Conservation (phyloP, 2,797 vertebrate genomes). For the Thripadectes ignobilis region DNA sequence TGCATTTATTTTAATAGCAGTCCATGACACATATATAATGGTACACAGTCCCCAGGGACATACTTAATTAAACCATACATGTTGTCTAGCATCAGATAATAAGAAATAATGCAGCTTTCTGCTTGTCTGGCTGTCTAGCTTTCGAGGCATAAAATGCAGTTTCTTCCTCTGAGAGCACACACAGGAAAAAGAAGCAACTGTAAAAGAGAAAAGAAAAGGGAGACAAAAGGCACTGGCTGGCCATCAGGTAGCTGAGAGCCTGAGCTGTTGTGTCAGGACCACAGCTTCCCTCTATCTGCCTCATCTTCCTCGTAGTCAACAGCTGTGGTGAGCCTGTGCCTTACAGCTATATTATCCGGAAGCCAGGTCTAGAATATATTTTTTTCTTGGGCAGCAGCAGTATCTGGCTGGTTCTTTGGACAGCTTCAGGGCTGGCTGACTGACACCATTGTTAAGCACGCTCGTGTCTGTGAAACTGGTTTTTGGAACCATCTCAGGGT, state of each 20-base stretch:
- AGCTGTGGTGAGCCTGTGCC: conserved; percentile 66
- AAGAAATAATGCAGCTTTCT: neutral
- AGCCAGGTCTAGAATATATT: conserved; percentile 52
- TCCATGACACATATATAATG: neutral
- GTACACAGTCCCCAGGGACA: neutral
- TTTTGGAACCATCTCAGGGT: conserved; percentile 55
- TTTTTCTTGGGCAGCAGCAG: conserved; percentile 32
- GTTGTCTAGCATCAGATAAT: neutral
- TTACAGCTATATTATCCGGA: conserved; percentile 75
- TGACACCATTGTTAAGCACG: conserved; percentile 59
- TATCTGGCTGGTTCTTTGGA: conserved; percentile 62
- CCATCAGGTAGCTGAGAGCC: conserved; percentile 48
- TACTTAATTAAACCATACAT: neutral
- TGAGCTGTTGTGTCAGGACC: conserved; percentile 25
- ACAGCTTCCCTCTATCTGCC: conserved; percentile 33
- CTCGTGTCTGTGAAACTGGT: conserved; percentile 55
- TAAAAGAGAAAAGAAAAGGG: neutral
- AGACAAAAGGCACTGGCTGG: conserved; percentile 7
- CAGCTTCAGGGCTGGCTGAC: conserved; percentile 53
- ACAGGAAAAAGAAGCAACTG: neutral
- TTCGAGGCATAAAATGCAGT: conserved; percentile 17
- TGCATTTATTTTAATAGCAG: neutral
- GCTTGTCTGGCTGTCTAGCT: neutral
- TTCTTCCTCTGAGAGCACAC: neutral
- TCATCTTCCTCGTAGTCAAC: conserved; percentile 53